These are phyloP conservation scores for Drosophila leontia DNA, from an alignment of 1,140 invertebrate species.

Conservation along the genomic window DNA sequence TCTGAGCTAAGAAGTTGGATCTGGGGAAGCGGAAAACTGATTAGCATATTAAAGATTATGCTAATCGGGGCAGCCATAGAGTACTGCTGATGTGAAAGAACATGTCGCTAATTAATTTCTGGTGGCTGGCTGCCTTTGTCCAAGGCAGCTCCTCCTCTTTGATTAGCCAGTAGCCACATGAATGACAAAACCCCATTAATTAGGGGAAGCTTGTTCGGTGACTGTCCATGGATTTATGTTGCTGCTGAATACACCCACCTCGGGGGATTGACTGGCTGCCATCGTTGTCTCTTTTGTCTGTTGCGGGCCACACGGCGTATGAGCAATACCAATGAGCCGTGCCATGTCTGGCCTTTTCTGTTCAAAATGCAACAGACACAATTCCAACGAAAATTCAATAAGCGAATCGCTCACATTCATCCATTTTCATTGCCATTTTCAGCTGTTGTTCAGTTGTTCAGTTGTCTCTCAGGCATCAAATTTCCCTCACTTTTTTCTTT, in stretches of 20 bases:
- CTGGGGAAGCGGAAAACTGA: slow-evolving; percentile 9
- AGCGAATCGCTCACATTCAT: slow-evolving; percentile 50
- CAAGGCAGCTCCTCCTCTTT: slow-evolving; percentile 8
- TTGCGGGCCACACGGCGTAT: slow-evolving; percentile 17
- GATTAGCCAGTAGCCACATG: slow-evolving; percentile 20
- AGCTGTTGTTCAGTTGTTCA: slow-evolving; percentile 9
- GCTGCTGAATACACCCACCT: neutral
- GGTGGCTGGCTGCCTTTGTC: slow-evolving; percentile 14
- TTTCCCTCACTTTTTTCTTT: slow-evolving; percentile 7
- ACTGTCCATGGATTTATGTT: neutral
- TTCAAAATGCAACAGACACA: slow-evolving; percentile 46
- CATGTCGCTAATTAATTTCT: slow-evolving; percentile 53
- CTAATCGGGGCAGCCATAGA: slow-evolving; percentile 13
- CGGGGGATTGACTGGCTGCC: neutral
- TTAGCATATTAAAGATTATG: slow-evolving; percentile 48
- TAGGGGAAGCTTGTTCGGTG: slow-evolving; percentile 28
- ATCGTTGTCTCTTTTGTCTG: neutral
- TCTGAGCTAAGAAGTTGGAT: neutral
- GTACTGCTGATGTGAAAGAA: slow-evolving; percentile 15
- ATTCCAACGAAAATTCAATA: slow-evolving; percentile 45
- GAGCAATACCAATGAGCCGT: slow-evolving; percentile 43
- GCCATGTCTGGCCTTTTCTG: neutral
- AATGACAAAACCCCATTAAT: slow-evolving; percentile 45
- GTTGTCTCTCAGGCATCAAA: slow-evolving; percentile 21
- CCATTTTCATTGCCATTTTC: slow-evolving; percentile 30